Base-by-base conservation (phyloP, 2,888 invertebrate genomes). In the Steinernema scapterisci region DNA sequence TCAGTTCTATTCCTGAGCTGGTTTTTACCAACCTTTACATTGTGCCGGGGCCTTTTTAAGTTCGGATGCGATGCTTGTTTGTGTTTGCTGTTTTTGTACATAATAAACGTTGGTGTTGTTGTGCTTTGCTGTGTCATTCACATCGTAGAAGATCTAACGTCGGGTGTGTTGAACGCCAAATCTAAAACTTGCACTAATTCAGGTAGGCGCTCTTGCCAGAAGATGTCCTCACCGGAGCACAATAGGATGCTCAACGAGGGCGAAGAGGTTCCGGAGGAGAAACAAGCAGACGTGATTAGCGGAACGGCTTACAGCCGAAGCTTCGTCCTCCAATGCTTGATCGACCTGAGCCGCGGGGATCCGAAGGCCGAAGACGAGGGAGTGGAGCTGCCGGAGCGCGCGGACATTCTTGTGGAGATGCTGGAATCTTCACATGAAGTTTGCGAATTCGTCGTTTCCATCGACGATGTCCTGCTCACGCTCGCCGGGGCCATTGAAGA, bases 281-380 rank as follows among this genome's bases (percentile, higher is more conserved):
- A 31, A 2, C 6, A 38, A 1, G 1, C 31, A 2, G 38, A 63
- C 63, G 63, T 31, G 16, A n/a, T 63, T 31, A 6, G 25, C 16
- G 63, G 63, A 31, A 63, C 63, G 27, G 27, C 31, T 5, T 63
- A 63, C 31, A 63, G 63, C n/a, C 23, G 19, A 25, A 63, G 63
- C 16, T 63, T 27, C 6, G 19, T 63, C 16, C 38, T 63, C 27
- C 63, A 63, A n/a, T 27, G 27, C 16, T n/a, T 63, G 3, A 31
- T 63, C 9, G 31, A 63, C 63, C 23, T 63, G 63, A 31, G 63
- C 63, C 11, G n/a, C 9, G 73, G 21, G n/a, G 51, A 73, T 21
- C 9, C 45, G 31, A n/a, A 44, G 21, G 45, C 48, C 19, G 73
- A 74, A 31, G 73, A 45, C 51, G 63, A 63, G 31, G 63, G 63